Conservation (phyloP, 1,140 invertebrate genomes). For the Pantala flavescens region DNA sequence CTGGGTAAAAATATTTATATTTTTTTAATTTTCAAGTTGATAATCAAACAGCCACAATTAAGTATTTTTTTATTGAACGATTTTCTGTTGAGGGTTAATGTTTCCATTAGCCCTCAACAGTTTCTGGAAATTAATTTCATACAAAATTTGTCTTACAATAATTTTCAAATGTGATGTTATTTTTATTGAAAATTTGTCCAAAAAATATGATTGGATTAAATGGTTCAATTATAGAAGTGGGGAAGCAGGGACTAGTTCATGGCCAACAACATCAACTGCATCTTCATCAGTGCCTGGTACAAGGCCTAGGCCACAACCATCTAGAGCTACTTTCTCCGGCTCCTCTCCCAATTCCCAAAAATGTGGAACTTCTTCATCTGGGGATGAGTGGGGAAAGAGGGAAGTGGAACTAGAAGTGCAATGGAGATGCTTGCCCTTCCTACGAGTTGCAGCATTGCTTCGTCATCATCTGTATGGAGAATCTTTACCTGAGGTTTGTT, state of each 20-base stretch:
- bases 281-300: background rate
- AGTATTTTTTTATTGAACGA: too few relatives aligned
- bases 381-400: background rate
- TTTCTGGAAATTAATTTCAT: too few relatives aligned
- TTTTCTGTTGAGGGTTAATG: too few relatives aligned
- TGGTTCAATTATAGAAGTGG: background rate
- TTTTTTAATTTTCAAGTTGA: too few relatives aligned
- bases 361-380: background rate
- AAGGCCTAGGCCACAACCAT: background rate
- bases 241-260: background rate
- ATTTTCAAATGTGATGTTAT: too few relatives aligned
- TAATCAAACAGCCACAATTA: too few relatives aligned
- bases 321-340: background rate
- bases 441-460: conserved; percentile 71
- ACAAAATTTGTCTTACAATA: too few relatives aligned
- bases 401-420: conserved; percentile 46
- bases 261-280: background rate
- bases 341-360: background rate
- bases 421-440: conserved; percentile 67
- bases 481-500: conserved; percentile 55
- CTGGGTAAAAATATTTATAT: too few relatives aligned
- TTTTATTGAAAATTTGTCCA: too few relatives aligned
- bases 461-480: conserved; percentile 77
- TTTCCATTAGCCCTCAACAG: too few relatives aligned
- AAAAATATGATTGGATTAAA: too few relatives aligned